Base-by-base conservation (phyloP, 2,797 vertebrate genomes). In the Leptodactylus fallax region DNA sequence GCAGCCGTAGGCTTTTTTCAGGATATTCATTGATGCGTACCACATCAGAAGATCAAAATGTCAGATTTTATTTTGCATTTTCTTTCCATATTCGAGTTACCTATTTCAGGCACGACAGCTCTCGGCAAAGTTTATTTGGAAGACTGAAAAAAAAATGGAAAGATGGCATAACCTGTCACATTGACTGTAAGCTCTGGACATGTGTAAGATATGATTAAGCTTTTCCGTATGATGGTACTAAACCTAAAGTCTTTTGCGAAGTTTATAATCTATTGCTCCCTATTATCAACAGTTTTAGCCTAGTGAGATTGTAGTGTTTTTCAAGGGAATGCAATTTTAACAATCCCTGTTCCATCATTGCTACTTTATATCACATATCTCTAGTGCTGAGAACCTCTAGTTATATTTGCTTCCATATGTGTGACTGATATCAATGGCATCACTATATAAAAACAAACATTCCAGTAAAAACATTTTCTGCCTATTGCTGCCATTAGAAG, bases 21-120 rank as follows among this genome's bases (percentile, higher is more conserved):
- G 65, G 65, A 60, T 80, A 74, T 45, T 72, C 76, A 88, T 45
- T 85, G 82, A 84, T 72, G 87, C 81, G 21, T 74, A 56, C 69
- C 79, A 88, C 56, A 88, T 79, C 60, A 85, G 36, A 80, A 80
- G 77, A 85, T 85, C 81, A 51, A 72, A 79, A 80, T 80, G 87
- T 80, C 87, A 85, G 67, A 53, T 53, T 53, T 58, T 88, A 72
- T 85, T 79, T 85, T 23, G 72, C 53, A 49, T 71, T 79, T 83
- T 25, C 47, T 51, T 23, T 55, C 47, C 56, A 71, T 49, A 1
- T 81, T 21, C 49, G 67, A 69, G 76, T 60, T 80, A 88, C 61
- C 69, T 85, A 78, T 83, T 80, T 85, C 55, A 88, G 56, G 36
- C 76, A 72, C 25, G 53, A 71, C 17, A 79, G 76, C 82, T 88